Evolutionary conservation across 2,113 vertebrate genomes (phyloP).

Genomic region (Nicator chloris): DNA sequence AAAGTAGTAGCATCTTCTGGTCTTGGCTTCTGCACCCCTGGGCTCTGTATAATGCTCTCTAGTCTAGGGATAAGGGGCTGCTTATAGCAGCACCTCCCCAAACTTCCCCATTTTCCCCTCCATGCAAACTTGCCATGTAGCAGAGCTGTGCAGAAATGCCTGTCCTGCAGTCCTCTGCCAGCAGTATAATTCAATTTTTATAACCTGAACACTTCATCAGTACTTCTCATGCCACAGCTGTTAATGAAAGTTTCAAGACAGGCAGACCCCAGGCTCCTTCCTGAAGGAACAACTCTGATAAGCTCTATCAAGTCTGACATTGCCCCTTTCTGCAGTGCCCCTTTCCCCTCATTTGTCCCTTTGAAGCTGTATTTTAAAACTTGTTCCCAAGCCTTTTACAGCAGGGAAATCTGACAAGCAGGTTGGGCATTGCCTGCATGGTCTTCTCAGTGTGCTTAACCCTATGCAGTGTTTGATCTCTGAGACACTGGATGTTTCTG

Average conservation of each 20-base stretch:
- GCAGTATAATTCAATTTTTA: background rate
- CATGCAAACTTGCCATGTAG: background rate
- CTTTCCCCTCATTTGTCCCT: background rate
- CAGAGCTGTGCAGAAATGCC: background rate
- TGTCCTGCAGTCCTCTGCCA: background rate
- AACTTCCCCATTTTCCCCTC: background rate
- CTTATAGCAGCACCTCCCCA: background rate
- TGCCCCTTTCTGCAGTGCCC: background rate
- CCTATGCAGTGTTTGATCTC: background rate
- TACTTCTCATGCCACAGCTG: background rate
- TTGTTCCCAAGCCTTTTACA: background rate
- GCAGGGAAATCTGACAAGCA: background rate
- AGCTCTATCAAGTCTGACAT: background rate
- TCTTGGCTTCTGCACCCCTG: background rate
- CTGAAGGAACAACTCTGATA: background rate
- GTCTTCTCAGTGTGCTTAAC: background rate
- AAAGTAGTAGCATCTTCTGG: background rate
- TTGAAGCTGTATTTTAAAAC: background rate
- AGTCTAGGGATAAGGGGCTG: background rate
- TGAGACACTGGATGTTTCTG: background rate
- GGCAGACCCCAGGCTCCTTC: background rate
- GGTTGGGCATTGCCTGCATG: background rate
- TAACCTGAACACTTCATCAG: background rate
- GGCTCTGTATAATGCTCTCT: background rate
- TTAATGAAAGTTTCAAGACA: background rate